Conservation (phyloP, 2,797 vertebrate species). For the Sylvia borin region DNA sequence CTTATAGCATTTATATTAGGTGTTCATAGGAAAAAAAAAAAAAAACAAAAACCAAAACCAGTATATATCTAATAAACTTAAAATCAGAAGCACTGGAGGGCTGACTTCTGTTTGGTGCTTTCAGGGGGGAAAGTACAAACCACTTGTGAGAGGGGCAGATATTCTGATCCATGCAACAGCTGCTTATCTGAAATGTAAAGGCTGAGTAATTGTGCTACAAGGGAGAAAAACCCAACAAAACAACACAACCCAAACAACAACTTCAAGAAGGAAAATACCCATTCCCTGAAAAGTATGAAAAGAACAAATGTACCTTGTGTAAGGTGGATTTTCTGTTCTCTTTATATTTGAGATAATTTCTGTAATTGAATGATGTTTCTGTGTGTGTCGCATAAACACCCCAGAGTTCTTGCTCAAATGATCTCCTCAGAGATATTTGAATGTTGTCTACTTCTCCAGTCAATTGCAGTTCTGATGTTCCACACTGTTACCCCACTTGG, state of each 20-base stretch:
- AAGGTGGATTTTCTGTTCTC: background rate
- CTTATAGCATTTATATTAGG: background rate
- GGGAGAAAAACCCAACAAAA: background rate
- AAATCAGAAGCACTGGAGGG: background rate
- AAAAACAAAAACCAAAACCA: background rate
- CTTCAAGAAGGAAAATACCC: background rate
- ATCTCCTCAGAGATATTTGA: slow-evolving; percentile 49
- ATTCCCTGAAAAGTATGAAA: background rate
- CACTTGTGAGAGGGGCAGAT: background rate
- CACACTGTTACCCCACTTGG: slow-evolving; percentile 70
- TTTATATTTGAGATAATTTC: background rate
- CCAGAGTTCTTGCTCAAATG: background rate
- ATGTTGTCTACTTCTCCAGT: slow-evolving; percentile 49
- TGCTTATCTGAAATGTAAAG: background rate
- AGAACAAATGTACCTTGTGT: background rate
- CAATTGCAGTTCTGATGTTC: slow-evolving; percentile 61
- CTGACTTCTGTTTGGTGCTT: background rate
- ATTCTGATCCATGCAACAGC: background rate
- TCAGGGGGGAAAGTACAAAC: background rate
- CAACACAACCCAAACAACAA: background rate
- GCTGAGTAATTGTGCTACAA: background rate
- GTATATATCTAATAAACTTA: background rate
- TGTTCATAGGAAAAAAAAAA: background rate
- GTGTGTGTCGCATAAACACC: background rate
- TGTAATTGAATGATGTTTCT: background rate